Percentiles rank a stretch among this genome's conserved stretches.
These are phyloP conservation scores for Eumerus sabulonum DNA, from an alignment of 2,888 invertebrate species.

Conservation along the genomic window DNA sequence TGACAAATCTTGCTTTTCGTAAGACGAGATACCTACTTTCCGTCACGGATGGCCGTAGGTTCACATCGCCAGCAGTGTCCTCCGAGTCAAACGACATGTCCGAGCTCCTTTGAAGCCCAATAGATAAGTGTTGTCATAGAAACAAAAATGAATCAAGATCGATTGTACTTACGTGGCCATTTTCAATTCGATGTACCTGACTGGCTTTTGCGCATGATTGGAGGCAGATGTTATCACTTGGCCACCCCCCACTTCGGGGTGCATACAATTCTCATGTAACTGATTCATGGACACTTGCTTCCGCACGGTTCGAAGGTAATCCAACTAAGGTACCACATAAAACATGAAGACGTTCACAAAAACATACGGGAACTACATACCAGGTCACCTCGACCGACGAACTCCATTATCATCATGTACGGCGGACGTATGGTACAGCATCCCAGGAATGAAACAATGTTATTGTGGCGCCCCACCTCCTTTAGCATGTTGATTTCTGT, in stretches of 20 bases:
- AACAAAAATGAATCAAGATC: neutral
- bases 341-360: neutral
- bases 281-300: slow-evolving; percentile 22
- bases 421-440: slow-evolving; percentile 87
- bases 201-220: slow-evolving; percentile 45
- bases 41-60: slow-evolving; percentile 80
- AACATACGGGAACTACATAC: slow-evolving; percentile 73
- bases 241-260: neutral
- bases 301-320: slow-evolving; percentile 56
- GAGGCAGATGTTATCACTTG: neutral
- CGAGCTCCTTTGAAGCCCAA: slow-evolving; percentile 26
- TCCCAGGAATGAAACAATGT: slow-evolving; percentile 86
- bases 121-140: neutral
- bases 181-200: slow-evolving; percentile 76
- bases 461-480: slow-evolving; percentile 86
- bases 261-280: slow-evolving; percentile 15
- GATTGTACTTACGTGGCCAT: slow-evolving; percentile 72
- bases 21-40: slow-evolving; percentile 80
- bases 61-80: slow-evolving; percentile 17
- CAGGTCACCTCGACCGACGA: slow-evolving; percentile 88
- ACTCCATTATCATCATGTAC: slow-evolving; percentile 87
- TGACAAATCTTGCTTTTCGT: too few species aligned
- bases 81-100: slow-evolving; percentile 41
- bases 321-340: slow-evolving; percentile 42
- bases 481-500: slow-evolving; percentile 89